These are phyloP conservation scores for Drosophila micromelanica DNA, from an alignment of 1,140 invertebrate species.

Conservation along the genomic window DNA sequence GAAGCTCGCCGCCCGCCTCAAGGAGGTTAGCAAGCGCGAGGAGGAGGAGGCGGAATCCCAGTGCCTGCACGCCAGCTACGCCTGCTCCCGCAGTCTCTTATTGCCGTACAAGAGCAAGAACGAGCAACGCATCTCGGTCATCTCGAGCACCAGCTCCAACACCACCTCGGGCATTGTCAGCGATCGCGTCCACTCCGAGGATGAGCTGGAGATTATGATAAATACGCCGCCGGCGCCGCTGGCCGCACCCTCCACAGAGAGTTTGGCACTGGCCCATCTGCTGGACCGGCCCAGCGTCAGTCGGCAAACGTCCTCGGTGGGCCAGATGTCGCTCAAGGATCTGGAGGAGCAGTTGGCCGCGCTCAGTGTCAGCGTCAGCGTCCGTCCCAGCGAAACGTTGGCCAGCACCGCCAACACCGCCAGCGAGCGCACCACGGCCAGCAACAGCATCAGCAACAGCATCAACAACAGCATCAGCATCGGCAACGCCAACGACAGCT, in stretches of 20 bases:
- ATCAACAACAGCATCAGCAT: background rate
- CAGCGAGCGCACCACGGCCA: slow-evolving; percentile 25
- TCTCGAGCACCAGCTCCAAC: slow-evolving; percentile 96
- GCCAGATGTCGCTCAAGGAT: slow-evolving; percentile 84
- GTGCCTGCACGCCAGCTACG: slow-evolving; percentile 86
- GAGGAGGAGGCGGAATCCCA: slow-evolving; percentile 87
- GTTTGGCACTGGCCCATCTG: slow-evolving; percentile 89
- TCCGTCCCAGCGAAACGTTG: slow-evolving; percentile 67
- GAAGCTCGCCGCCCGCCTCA: slow-evolving; percentile 93
- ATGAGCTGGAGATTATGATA: slow-evolving; percentile 94
- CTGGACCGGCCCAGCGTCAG: slow-evolving; percentile 86
- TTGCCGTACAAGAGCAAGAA: slow-evolving; percentile 87
- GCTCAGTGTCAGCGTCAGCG: slow-evolving; percentile 53
- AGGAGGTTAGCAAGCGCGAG: slow-evolving; percentile 91
- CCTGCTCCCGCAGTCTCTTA: slow-evolving; percentile 88
- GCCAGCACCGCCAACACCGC: background rate
- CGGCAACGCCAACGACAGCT: slow-evolving; percentile 55
- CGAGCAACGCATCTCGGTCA: slow-evolving; percentile 95
- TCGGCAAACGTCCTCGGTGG: slow-evolving; percentile 85
- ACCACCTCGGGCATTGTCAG: slow-evolving; percentile 98
- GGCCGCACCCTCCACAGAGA: slow-evolving; percentile 89
- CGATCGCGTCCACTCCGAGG: slow-evolving; percentile 96
- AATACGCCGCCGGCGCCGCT: slow-evolving; percentile 87
- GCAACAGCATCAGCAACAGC: slow-evolving; percentile 12
- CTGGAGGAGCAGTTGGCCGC: slow-evolving; percentile 80